A percentile compares a stretch with the other conserved stretches of the same genome.
These are phyloP conservation scores for Mesocentrotus franciscanus DNA, from an alignment of 53 echinoderm and acorn worm genomes.

Conservation along the genomic window DNA sequence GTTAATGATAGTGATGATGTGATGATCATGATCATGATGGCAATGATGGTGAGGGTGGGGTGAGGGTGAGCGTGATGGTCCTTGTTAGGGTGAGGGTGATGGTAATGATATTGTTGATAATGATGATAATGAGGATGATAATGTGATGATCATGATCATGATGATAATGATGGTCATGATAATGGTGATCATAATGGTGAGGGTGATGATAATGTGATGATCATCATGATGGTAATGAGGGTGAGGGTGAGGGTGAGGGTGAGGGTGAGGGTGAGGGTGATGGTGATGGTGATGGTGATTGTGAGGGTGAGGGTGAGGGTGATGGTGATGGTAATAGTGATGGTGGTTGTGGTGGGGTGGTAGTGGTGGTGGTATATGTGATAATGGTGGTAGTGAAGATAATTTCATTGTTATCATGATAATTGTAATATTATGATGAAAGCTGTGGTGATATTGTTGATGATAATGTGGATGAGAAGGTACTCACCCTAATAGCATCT, in stretches of 20 bases:
- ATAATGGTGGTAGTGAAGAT: too few relatives aligned
- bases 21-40: neutral
- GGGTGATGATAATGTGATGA: neutral
- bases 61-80: neutral
- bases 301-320: too few relatives aligned
- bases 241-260: neutral
- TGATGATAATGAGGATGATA: neutral
- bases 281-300: too few relatives aligned
- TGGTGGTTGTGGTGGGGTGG: too few relatives aligned
- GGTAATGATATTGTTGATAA: neutral
- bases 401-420: too few relatives aligned
- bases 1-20: neutral
- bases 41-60: too few relatives aligned
- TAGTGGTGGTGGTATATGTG: too few relatives aligned
- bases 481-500: conserved; percentile 48
- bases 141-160: neutral
- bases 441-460: too few relatives aligned
- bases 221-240: neutral
- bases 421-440: too few relatives aligned
- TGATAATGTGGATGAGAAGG: neutral
- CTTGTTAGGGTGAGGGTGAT: neutral
- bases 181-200: neutral
- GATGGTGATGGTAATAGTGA: neutral
- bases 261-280: neutral
- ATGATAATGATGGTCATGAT: neutral